A percentile compares a stretch with the other conserved stretches of the same genome.
phyloP scores from a whole-genome alignment of 2,797 vertebrate genomes.

The Acrossocheilus fasciatus region DNA sequence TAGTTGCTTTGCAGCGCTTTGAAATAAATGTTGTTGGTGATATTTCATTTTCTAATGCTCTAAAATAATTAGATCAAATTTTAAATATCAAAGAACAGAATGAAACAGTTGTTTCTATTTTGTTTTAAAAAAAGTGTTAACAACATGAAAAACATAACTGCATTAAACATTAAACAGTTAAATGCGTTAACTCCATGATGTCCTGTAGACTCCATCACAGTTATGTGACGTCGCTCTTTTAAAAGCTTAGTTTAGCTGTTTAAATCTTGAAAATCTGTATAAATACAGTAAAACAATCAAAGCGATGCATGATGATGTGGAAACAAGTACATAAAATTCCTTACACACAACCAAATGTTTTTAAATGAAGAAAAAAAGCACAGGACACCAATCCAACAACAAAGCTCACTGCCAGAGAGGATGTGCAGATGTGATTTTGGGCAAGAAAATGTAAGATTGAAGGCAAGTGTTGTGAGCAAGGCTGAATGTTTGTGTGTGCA shows the following conservation, averaged over 20 bases:
- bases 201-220: not conserved
- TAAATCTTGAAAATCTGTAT: not conserved
- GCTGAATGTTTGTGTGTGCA: constrained; percentile 16
- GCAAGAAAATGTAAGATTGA: not conserved
- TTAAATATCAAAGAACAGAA: not conserved
- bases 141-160: not conserved
- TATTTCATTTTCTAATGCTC: not conserved
- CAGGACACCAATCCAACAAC: not conserved
- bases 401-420: constrained; percentile 29
- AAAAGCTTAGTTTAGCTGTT: not conserved
- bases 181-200: not conserved
- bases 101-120: not conserved
- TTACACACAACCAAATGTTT: constrained; percentile 33
- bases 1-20: too few relatives aligned
- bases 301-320: not conserved
- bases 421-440: constrained; percentile 25
- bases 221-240: not conserved
- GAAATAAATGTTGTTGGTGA: not conserved
- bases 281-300: constrained; percentile 13
- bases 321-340: constrained; percentile 58
- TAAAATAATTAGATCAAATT: not conserved
- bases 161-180: not conserved
- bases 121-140: not conserved
- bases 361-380: not conserved
- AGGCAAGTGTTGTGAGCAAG: constrained; percentile 11